Evolutionary conservation across 1,140 invertebrate species (phyloP).

Genomic region (Pseudomyrmex cubaensis): DNA sequence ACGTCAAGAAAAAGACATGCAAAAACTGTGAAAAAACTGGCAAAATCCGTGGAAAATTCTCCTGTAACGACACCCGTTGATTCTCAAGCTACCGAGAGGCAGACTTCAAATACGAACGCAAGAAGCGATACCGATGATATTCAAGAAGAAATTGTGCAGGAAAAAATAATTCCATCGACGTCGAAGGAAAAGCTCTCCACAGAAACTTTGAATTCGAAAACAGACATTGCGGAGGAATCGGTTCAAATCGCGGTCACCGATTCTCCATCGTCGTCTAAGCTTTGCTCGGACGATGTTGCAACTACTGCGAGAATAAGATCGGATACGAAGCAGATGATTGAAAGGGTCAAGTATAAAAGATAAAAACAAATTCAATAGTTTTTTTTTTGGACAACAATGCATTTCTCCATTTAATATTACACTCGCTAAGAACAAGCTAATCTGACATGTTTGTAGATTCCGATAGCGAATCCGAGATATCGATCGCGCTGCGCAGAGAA

Average conservation of each 20-base stretch:
- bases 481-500: constrained; percentile 92
- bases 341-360: constrained; percentile 52
- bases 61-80: not conserved
- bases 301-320: not conserved
- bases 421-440: not conserved
- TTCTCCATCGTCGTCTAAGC: not conserved
- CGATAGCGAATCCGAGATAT: constrained; percentile 90
- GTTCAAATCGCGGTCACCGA: not conserved
- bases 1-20: not conserved
- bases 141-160: constrained; percentile 59
- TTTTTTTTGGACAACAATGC: too few relatives aligned
- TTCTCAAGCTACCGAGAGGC: not conserved
- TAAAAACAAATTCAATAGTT: not conserved
- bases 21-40: not conserved
- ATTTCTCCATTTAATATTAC: not conserved
- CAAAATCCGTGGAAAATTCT: not conserved
- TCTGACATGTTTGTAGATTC: constrained; percentile 62
- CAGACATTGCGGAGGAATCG: too few relatives aligned
- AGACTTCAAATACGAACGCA: not conserved
- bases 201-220: too few relatives aligned
- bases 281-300: not conserved
- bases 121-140: not conserved
- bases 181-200: constrained; percentile 40
- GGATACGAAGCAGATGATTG: not conserved
- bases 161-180: constrained; percentile 51